Evolutionary conservation across 2,113 vertebrate genomes (phyloP).

Genomic region (Epinephelus lanceolatus): DNA sequence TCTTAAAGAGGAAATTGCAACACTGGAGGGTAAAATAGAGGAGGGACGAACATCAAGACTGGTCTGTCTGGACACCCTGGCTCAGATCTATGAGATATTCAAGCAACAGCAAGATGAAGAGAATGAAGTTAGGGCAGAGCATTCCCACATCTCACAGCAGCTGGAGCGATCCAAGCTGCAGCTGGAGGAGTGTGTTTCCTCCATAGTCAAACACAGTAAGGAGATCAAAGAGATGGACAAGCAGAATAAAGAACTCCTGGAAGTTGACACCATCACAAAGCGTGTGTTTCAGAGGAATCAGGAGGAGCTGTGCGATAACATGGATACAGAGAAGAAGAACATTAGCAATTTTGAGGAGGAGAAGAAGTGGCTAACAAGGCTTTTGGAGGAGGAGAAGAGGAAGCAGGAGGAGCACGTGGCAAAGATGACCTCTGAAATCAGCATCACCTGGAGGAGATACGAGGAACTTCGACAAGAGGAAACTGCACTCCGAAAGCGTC

Average conservation of each 20-base stretch:
- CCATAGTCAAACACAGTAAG: constrained; percentile 54
- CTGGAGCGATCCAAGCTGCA: constrained; percentile 64
- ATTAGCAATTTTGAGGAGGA: constrained; percentile 55
- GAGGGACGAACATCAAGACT: not conserved
- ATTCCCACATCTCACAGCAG: constrained; percentile 28
- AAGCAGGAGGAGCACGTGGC: constrained; percentile 60
- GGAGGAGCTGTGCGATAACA: constrained; percentile 45
- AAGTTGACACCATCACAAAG: constrained; percentile 47
- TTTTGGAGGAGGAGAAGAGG: constrained; percentile 48
- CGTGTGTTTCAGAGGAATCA: constrained; percentile 48
- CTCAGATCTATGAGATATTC: constrained; percentile 46
- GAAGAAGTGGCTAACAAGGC: constrained; percentile 18
- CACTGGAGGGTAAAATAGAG: constrained; percentile 54
- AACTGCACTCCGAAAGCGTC: constrained; percentile 35
- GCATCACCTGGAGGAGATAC: constrained; percentile 31
- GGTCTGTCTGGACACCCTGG: constrained; percentile 17
- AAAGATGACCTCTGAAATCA: constrained; percentile 45
- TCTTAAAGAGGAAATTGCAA: constrained; percentile 33
- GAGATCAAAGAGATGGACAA: constrained; percentile 72
- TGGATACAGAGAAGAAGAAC: constrained; percentile 53
- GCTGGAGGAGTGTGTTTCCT: constrained; percentile 63
- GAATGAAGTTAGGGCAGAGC: constrained; percentile 40
- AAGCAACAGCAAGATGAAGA: constrained; percentile 62
- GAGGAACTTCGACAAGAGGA: constrained; percentile 67
- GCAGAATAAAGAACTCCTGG: constrained; percentile 63